Conservation (phyloP, 35 echinoderm and acorn worm species). For the Ophioderma brevispina region DNA sequence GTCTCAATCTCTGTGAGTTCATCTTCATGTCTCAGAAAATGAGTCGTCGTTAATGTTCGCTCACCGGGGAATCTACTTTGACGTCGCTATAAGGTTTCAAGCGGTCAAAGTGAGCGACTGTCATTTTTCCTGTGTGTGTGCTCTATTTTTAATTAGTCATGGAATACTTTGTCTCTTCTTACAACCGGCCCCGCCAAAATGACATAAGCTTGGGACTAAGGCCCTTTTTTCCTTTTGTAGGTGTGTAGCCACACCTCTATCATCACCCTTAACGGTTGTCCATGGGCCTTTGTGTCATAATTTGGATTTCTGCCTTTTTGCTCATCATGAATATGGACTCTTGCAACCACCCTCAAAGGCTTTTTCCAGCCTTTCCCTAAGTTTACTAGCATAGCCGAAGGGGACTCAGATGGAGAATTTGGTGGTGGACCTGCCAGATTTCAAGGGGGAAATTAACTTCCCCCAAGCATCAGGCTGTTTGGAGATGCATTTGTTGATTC, state of each 20-base stretch:
- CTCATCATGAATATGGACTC: background rate
- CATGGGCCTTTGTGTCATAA: background rate
- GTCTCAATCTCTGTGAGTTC: no score
- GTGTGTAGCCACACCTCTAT: background rate
- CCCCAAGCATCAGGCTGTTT: constrained; percentile 66
- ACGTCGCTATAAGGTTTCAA: background rate
- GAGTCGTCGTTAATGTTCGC: no score
- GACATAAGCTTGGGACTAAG: background rate
- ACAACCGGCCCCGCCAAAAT: background rate
- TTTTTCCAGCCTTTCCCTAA: background rate
- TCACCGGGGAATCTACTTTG: no score
- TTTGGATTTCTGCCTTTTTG: background rate
- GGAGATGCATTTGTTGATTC: constrained; percentile 43
- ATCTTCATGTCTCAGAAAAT: no score
- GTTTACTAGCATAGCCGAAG: background rate
- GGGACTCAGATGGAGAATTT: background rate
- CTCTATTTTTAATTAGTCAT: background rate
- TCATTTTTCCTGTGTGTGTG: background rate
- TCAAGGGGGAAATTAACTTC: constrained; percentile 51
- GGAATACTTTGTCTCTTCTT: background rate
- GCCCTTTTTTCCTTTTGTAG: background rate
- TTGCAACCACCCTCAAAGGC: background rate
- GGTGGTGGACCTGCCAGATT: constrained; percentile 12
- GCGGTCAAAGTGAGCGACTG: constrained; percentile 8
- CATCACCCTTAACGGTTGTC: background rate